Evolutionary conservation across 1,140 invertebrate genomes (phyloP).

Genomic region (Eriosoma lanigerum): DNA sequence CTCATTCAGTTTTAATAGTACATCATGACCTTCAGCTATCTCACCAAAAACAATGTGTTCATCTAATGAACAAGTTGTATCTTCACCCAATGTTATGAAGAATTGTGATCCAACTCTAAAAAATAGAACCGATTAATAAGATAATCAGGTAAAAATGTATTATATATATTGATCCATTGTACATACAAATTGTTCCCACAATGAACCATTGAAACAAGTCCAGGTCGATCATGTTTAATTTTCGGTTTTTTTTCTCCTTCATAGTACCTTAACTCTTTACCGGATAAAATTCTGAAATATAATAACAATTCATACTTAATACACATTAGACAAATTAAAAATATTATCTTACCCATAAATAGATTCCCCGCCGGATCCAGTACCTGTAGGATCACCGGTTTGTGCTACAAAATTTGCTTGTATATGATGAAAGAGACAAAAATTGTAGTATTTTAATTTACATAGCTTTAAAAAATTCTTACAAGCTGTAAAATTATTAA

Average conservation of each 20-base stretch:
- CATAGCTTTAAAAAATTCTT: slow-evolving; percentile 97
- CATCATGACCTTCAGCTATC: slow-evolving; percentile 89
- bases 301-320: not conserved
- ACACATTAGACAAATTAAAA: not conserved
- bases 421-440: slow-evolving; percentile 71
- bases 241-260: slow-evolving; percentile 87
- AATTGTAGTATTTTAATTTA: slow-evolving; percentile 99
- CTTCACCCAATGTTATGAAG: slow-evolving; percentile 88
- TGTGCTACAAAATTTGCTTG: slow-evolving; percentile 88
- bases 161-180: not conserved
- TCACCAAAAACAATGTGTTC: slow-evolving; percentile 97
- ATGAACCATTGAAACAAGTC: slow-evolving; percentile 94
- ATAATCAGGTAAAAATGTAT: slow-evolving; percentile 13
- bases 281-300: slow-evolving; percentile 68
- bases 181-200: slow-evolving; percentile 81
- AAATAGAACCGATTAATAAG: not conserved
- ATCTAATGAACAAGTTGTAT: slow-evolving; percentile 86
- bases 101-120: slow-evolving; percentile 89
- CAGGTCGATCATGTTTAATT: slow-evolving; percentile 84
- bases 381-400: slow-evolving; percentile 93
- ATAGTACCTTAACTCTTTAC: slow-evolving; percentile 87
- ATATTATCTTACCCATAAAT: slow-evolving; percentile 66
- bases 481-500: slow-evolving; percentile 69
- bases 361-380: slow-evolving; percentile 88
- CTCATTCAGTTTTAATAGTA: slow-evolving; percentile 88